Percentiles rank a stretch among this genome's conserved stretches.
Conservation (phyloP, 1,140 invertebrate species). For the Neuroterus valhalla region DNA sequence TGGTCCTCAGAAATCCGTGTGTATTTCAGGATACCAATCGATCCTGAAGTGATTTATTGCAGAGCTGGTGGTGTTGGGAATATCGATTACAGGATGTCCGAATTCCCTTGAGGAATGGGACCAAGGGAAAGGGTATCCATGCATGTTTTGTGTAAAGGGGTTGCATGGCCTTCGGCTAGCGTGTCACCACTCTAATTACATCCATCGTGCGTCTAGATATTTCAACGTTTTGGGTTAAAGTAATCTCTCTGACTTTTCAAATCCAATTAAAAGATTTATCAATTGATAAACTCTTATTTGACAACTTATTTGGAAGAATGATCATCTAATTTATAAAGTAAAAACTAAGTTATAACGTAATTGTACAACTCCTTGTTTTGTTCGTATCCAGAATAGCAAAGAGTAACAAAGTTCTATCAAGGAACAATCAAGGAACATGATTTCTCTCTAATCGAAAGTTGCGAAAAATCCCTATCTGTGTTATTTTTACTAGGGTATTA, state of each 20-base stretch:
- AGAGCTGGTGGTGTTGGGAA: slow-evolving; percentile 36
- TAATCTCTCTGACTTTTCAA: not conserved
- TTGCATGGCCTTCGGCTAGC: slow-evolving; percentile 66
- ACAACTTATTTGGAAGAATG: too few species aligned
- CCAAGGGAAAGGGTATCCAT: slow-evolving; percentile 50
- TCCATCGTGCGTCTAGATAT: slow-evolving; percentile 59
- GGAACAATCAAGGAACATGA: too few species aligned
- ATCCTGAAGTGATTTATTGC: slow-evolving; percentile 19
- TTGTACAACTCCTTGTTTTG: too few species aligned
- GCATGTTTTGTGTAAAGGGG: slow-evolving; percentile 62
- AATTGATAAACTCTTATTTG: slow-evolving; percentile 6
- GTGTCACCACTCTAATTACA: slow-evolving; percentile 72
- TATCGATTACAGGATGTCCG: slow-evolving; percentile 69
- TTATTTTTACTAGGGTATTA: not conserved
- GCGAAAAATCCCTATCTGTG: too few species aligned
- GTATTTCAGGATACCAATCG: not conserved
- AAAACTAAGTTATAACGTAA: slow-evolving; percentile 11
- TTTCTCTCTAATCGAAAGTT: too few species aligned
- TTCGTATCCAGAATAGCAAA: too few species aligned
- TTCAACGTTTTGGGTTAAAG: not conserved
- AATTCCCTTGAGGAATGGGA: slow-evolving; percentile 64
- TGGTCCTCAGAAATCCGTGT: not conserved
- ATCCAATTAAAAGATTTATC: slow-evolving; percentile 11
- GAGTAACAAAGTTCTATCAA: too few species aligned
- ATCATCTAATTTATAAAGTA: too few species aligned